Conservation (phyloP, 37 sponge, comb jelly and placozoan species). For the Crambe crambe region DNA sequence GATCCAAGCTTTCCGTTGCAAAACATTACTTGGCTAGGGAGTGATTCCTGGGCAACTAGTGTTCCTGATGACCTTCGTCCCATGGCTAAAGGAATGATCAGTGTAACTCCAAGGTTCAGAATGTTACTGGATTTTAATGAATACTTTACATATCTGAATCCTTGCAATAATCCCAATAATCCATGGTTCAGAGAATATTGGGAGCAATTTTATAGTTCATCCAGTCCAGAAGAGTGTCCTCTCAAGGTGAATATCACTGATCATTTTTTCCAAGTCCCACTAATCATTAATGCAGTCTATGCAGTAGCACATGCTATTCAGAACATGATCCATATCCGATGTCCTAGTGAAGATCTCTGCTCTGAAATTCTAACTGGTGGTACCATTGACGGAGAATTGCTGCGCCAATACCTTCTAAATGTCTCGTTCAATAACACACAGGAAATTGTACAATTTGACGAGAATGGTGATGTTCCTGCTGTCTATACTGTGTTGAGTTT, state of each 20-base stretch:
- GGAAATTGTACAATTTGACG: conserved; percentile 47
- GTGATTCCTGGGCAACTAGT: conserved; percentile 74
- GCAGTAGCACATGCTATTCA: conserved; percentile 73
- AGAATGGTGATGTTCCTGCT: conserved; percentile 36
- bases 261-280: no score
- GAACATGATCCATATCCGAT: conserved; percentile 29
- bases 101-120: conserved; percentile 23
- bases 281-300: conserved; percentile 77
- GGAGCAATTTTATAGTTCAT: no score
- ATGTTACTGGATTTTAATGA: conserved; percentile 30
- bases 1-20: conserved; percentile 5
- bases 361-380: background rate
- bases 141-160: conserved; percentile 55
- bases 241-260: no score
- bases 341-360: conserved; percentile 32
- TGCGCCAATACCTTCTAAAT: conserved; percentile 35
- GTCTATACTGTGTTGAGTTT: conserved; percentile 49
- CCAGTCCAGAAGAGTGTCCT: no score
- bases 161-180: conserved; percentile 45
- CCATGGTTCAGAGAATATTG: conserved; percentile 74
- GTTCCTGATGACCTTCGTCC: background rate
- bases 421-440: conserved; percentile 14
- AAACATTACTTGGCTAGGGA: conserved; percentile 60
- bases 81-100: conserved; percentile 28
- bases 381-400: conserved; percentile 18